phyloP scores from a whole-genome alignment of 2,888 invertebrate genomes.

The Mesorhabditis spiculigera region DNA sequence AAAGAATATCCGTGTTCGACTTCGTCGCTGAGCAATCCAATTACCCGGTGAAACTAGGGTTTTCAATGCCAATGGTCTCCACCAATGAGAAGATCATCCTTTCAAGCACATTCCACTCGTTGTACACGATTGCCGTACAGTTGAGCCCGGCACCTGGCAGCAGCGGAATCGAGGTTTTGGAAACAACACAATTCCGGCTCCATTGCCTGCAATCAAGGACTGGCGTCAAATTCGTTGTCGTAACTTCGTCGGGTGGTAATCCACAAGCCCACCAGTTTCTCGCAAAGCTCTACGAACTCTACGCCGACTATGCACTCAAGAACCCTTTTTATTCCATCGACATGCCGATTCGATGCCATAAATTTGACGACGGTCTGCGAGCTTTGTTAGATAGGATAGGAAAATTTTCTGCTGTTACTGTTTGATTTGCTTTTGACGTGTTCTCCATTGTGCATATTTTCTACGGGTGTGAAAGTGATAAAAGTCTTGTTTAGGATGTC shows the following conservation, averaged over 20 bases:
- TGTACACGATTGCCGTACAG: slow-evolving; percentile 95
- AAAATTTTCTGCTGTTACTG: slow-evolving; percentile 33
- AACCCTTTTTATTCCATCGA: slow-evolving; percentile 98
- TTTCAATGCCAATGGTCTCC: slow-evolving; percentile 75
- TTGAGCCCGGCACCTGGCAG: slow-evolving; percentile 85
- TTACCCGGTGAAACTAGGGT: slow-evolving; percentile 69
- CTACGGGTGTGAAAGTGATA: no score
- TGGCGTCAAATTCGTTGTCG: slow-evolving; percentile 91
- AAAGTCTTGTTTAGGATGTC: no score
- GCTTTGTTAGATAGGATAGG: slow-evolving; percentile 45
- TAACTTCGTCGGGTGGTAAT: slow-evolving; percentile 72
- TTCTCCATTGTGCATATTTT: neutral
- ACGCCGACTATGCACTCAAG: slow-evolving; percentile 94
- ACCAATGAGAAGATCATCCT: slow-evolving; percentile 97
- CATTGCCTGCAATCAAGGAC: slow-evolving; percentile 38
- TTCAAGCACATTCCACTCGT: slow-evolving; percentile 94
- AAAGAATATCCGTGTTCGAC: slow-evolving; percentile 36
- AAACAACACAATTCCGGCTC: slow-evolving; percentile 51
- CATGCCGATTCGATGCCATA: slow-evolving; percentile 78
- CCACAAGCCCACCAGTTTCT: slow-evolving; percentile 65
- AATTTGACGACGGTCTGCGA: slow-evolving; percentile 84
- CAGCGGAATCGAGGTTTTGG: slow-evolving; percentile 65
- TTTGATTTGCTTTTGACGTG: slow-evolving; percentile 14
- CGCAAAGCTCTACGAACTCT: slow-evolving; percentile 87
- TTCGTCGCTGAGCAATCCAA: slow-evolving; percentile 40